phyloP scores from a whole-genome alignment of 2,113 vertebrate species.

The Tringa solitaria region DNA sequence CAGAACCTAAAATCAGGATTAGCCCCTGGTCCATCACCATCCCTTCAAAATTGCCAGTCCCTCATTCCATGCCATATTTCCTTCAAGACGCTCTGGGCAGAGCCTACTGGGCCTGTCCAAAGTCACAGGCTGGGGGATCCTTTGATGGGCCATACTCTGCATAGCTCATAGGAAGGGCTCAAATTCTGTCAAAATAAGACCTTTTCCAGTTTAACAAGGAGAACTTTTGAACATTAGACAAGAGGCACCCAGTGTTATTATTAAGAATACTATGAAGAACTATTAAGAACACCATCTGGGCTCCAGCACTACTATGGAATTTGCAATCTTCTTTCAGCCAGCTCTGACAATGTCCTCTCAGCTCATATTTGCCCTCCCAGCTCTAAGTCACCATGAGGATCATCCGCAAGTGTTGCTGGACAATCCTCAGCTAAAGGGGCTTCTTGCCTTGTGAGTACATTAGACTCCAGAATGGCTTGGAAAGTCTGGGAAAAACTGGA shows the following conservation, averaged over 20 bases:
- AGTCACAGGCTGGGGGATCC: neutral
- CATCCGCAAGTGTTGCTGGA: neutral
- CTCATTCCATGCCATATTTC: fast-evolving
- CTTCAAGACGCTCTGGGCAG: neutral
- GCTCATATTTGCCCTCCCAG: neutral
- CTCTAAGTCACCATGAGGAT: neutral
- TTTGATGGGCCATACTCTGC: neutral
- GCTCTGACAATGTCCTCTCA: neutral
- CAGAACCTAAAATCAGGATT: neutral
- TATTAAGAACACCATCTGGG: neutral
- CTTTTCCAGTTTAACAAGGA: neutral
- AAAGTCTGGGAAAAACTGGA: neutral
- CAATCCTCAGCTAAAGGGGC: neutral
- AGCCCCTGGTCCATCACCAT: neutral
- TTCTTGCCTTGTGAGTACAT: neutral
- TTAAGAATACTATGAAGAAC: neutral
- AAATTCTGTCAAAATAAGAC: neutral
- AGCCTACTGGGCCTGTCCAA: neutral
- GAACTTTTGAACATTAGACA: neutral
- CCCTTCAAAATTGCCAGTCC: neutral
- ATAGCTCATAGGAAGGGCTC: neutral
- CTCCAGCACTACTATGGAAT: neutral
- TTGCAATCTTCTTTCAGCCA: neutral
- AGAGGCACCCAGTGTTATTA: neutral
- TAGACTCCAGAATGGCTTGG: neutral